Evolutionary conservation across 2,797 vertebrate species (phyloP), one percentile per base, ranked within the genome.

Genomic region (Aphelocoma californica): DNA sequence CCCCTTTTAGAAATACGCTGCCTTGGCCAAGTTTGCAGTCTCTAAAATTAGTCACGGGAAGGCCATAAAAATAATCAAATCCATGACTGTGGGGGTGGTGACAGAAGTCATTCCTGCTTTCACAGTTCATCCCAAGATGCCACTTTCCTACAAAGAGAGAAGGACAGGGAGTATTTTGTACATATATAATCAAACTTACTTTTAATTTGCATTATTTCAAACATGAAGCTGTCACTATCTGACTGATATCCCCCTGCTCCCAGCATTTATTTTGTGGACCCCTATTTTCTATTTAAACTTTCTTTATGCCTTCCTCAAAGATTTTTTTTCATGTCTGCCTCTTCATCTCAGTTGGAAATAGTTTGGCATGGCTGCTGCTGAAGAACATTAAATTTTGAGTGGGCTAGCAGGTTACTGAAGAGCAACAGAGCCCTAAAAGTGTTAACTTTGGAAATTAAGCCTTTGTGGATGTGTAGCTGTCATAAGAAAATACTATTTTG

Each of bases 111-210:
- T 94, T 70, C 5, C 45, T 97, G 90, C 85, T 96, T 82, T 98
- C 87, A 88, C 98, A 99, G 96, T 98, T 99, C 18, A 99, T 94
- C 7, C 99, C 99, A 7, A 99, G 98, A 97, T 99, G 99, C 99
- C 99, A 99, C 93, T 99, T 99, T 54, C 99, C 99, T 99, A 95
- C 5, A 57, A 79, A 91, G 81, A 95, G 51, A 95, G 24, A 93
- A 85, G 31, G 1, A 70, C 18, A 81, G 34, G 53, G 34, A 85
- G 10, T 32, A 71, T 83, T 92, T 57, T 88, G 40, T 79, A 93
- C 69, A 78, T 90, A 75, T 85, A 75, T 47, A 75, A 77, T 70
- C 54, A 83, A 62, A 78, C 36, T 62, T 89, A 81, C 29, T 66
- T 66, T 79, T 17, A 54, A 86, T 4, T 26, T 38, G 19, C 3